Evolutionary conservation across 2,888 invertebrate genomes (phyloP).

Genomic region (Salpingus planirostris): DNA sequence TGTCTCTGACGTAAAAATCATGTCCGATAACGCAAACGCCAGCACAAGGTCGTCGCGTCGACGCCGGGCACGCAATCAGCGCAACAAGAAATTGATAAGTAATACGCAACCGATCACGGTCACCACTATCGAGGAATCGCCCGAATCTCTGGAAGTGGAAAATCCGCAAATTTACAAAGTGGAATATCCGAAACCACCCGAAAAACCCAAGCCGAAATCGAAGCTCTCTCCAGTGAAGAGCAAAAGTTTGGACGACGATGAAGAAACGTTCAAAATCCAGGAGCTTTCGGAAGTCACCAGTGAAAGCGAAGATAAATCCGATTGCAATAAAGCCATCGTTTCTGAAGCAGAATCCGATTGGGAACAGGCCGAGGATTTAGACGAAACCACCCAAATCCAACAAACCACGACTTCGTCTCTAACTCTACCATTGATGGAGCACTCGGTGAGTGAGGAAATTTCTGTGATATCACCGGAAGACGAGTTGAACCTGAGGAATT

Average conservation of each 20-base stretch:
- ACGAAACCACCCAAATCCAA: constrained; percentile 31
- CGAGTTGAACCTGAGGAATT: constrained; percentile 48
- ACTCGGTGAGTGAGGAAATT: constrained; percentile 24
- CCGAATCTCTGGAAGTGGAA: constrained; percentile 33
- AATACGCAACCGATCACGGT: background rate
- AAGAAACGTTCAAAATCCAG: constrained; percentile 35
- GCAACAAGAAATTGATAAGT: constrained; percentile 1
- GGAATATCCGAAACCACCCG: constrained; percentile 27
- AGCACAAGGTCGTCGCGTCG: constrained; percentile 1
- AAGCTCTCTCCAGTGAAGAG: constrained; percentile 29
- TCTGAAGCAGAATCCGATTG: constrained; percentile 57
- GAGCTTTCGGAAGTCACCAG: constrained; percentile 32
- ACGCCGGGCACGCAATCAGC: constrained; percentile 4
- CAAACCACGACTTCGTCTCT: too few relatives aligned
- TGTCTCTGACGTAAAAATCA: too few relatives aligned
- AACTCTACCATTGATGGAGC: constrained; percentile 42
- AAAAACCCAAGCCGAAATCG: constrained; percentile 8
- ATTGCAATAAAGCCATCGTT: constrained; percentile 44
- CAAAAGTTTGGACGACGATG: constrained; percentile 38
- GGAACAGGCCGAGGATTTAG: constrained; percentile 42
- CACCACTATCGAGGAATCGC: constrained; percentile 1
- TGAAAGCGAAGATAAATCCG: constrained; percentile 29
- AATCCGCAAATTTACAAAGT: constrained; percentile 36
- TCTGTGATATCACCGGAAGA: constrained; percentile 48
- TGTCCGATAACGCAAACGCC: constrained; percentile 4